Base-by-base conservation (phyloP, 2,113 vertebrate genomes). In the Zingel zingel region DNA sequence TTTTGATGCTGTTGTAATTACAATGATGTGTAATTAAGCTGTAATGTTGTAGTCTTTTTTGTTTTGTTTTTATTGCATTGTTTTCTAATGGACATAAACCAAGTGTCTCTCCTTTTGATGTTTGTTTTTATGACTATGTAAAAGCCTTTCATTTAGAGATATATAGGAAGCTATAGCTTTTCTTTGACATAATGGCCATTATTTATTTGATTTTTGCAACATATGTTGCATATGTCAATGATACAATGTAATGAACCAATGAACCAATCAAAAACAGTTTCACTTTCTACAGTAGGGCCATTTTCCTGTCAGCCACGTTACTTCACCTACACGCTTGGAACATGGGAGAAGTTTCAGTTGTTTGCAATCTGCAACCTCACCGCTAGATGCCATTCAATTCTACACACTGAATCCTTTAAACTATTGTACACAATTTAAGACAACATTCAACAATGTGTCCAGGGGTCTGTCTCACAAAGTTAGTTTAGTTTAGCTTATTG, bases 11-110 rank as follows among this genome's bases (percentile, higher is more conserved):
- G 36, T 47, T 48, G 14, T 50, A 70, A 43, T 70, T 81, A 48
- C 5, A 67, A 25, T 62, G 6, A 69, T 64, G 12, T 74, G 15
- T 73, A 47, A 77, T 77, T 74, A 67, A 56, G 12, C n/a, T 74
- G 16, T 36, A 58, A 72, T 61, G 47, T 65, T 83, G 30, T 23
- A 5, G 1, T 25, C 1, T 25, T 57, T 2, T 4, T 61, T 23
- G 1, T 27, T 68, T 6, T 19, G 9, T n/a, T 61, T 19, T 2
- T 15, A 16, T 33, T 45, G 21, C 21, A 43, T 48, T 45, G 23
- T 63, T 62, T 33, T 9, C 61, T 45, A 45, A 66, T 66, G 23
- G 39, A 33, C 39, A n/a, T 16, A 57, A n/a, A 66, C 36, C 36
- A 56, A 56, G 18, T 21, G 50, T 6, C 51, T 48, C 36, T 33